Evolutionary conservation across 2,797 vertebrate species (phyloP), one percentile per base, ranked within the genome.

Genomic region (Etheostoma nigrum): DNA sequence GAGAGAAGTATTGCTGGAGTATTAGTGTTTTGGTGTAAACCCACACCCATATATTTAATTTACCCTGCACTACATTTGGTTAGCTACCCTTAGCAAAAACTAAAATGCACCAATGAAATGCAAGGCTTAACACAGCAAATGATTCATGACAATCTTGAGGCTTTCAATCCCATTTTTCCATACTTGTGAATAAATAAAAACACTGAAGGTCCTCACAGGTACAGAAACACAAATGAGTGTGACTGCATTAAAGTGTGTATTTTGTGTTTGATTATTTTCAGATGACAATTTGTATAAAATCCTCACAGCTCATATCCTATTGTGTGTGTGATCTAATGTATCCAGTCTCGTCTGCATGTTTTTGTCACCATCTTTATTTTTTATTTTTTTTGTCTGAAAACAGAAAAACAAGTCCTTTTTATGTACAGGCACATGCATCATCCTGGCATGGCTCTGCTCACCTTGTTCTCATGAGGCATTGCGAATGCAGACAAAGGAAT

Each of bases 391-490:
- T 15, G 42, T 76, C 72, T 68, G 61, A 59, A 74, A 76, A 62
- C 36, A 74, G 52, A 42, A 62, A 74, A 84, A 80, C 65, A 81
- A 74, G 76, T 79, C 47, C 27, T 60, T 78, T 88, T 71, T 69
- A 78, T 84, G 72, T 74, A 23, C 79, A 58, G 18, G 19, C 72
- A 64, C 65, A 70, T 74, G 74, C 71, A 60, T 83, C 81, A 69
- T 52, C 58, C 30, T 55, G 60, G 25, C 55, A 13, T 21, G 40
- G n/a, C 68, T 71, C 67, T 13, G 33, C 69, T 70, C 62, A 13
- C 69, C 54, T 79, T 73, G 64, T 60, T 86, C 74, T 74, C 64
- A 8, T 5, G 47, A 27, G 67, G 21, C 53, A 2, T 33, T 45
- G 14, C 70, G 62, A 70, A 69, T 58, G 45, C 25, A 82, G 68